Conservation (phyloP, 2,888 invertebrate species). For the Drosophila mettleri region DNA sequence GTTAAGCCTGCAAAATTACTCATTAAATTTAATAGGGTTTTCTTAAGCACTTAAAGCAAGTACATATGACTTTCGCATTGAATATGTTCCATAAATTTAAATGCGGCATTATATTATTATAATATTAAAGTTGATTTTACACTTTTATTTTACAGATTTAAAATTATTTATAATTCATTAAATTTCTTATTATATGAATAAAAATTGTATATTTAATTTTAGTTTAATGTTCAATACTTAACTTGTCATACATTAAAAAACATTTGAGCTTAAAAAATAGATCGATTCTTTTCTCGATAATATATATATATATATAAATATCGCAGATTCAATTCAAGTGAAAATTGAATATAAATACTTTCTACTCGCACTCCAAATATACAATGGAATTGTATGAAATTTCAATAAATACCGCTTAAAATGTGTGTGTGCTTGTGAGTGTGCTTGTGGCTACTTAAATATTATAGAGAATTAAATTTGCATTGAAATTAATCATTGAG, state of each 20-base stretch:
- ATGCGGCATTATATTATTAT: no score
- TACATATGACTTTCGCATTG: neutral
- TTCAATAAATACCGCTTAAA: neutral
- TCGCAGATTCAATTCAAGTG: no score
- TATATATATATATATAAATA: neutral
- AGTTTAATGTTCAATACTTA: neutral
- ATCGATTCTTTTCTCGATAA: neutral
- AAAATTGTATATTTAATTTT: no score
- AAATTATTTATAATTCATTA: no score
- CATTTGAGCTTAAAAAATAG: neutral
- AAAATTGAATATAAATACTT: neutral
- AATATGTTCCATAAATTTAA: no score
- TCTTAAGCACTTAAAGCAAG: neutral
- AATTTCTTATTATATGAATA: no score
- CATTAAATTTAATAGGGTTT: conserved; percentile 24
- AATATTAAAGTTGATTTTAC: no score
- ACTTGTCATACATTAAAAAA: neutral
- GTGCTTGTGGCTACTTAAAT: neutral
- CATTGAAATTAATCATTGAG: conserved; percentile 48
- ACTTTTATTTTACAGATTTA: no score
- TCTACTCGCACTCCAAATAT: neutral
- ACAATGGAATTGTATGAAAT: neutral
- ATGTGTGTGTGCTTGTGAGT: neutral
- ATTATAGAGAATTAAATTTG: conserved; percentile 39
- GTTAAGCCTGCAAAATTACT: conserved; percentile 19